Percentiles rank a stretch among this genome's conserved stretches.
phyloP scores from a whole-genome alignment of 2,113 vertebrate genomes.

The Coryphaenoides rupestris region DNA sequence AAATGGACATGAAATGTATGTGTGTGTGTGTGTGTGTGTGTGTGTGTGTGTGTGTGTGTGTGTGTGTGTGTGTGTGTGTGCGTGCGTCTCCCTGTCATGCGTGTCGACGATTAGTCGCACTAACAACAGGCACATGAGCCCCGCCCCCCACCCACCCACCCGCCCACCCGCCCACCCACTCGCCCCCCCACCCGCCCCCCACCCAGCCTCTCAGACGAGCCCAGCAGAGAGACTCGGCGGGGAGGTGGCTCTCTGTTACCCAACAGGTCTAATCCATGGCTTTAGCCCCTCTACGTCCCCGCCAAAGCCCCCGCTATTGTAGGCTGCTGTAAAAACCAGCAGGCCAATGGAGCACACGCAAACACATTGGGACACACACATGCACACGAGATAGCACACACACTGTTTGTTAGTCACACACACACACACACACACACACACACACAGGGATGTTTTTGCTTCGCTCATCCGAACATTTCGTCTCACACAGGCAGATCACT shows the following conservation, averaged over 20 bases:
- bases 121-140: background rate
- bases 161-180: slow-evolving; percentile 36
- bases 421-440: slow-evolving; percentile 9
- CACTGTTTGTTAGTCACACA: background rate
- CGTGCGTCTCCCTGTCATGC: background rate
- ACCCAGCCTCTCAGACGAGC: slow-evolving; percentile 37
- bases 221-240: slow-evolving; percentile 44
- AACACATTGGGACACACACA: slow-evolving; percentile 3
- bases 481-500: too few relatives aligned
- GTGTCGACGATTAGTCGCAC: background rate
- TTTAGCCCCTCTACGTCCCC: slow-evolving; percentile 55
- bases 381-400: too few relatives aligned
- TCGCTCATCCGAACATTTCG: background rate
- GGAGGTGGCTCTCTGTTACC: slow-evolving; percentile 43
- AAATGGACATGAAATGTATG: background rate
- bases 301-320: slow-evolving; percentile 59
- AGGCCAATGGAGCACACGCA: slow-evolving; percentile 37
- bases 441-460: background rate
- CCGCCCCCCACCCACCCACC: background rate
- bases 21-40: slow-evolving; percentile 6
- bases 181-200: slow-evolving; percentile 49
- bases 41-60: slow-evolving; percentile 6
- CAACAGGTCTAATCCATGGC: slow-evolving; percentile 67
- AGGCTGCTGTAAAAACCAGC: slow-evolving; percentile 41
- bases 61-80: slow-evolving; percentile 1